Conservation (phyloP, 2,888 invertebrate genomes). For the Harpagoxenus sublaevis region DNA sequence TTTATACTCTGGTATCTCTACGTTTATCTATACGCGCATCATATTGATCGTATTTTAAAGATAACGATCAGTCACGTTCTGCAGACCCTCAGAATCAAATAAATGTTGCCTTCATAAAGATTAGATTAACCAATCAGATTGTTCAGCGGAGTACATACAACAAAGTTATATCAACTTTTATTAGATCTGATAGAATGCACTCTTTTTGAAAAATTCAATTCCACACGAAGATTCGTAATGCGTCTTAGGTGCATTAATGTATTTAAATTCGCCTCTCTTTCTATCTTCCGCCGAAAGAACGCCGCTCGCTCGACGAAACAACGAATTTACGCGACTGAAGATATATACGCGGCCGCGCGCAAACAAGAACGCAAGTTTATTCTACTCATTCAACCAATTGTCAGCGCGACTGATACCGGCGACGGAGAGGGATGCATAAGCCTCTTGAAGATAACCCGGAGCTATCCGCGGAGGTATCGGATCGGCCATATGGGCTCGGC, state of each 20-base stretch:
- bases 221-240: background rate
- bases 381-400: too few relatives aligned
- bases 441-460: conserved; percentile 56
- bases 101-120: conserved; percentile 13
- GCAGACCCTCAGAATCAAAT: background rate
- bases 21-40: background rate
- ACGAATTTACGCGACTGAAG: too few relatives aligned
- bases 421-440: conserved; percentile 24
- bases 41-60: background rate
- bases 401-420: background rate
- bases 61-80: conserved; percentile 37
- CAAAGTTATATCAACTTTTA: background rate
- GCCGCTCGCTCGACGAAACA: background rate
- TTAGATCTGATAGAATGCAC: background rate
- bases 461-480: conserved; percentile 34
- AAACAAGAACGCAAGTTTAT: background rate
- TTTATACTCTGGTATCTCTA: background rate
- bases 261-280: background rate
- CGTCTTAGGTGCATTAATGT: too few relatives aligned
- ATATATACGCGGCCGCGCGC: background rate
- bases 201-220: background rate
- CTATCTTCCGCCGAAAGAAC: background rate
- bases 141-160: background rate
- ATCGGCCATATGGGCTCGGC: conserved; percentile 6
- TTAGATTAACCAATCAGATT: conserved; percentile 24